Percentiles rank a stretch among this genome's conserved stretches.
phyloP scores from a whole-genome alignment of 2,888 invertebrate species.

The Lydus trimaculatus region DNA sequence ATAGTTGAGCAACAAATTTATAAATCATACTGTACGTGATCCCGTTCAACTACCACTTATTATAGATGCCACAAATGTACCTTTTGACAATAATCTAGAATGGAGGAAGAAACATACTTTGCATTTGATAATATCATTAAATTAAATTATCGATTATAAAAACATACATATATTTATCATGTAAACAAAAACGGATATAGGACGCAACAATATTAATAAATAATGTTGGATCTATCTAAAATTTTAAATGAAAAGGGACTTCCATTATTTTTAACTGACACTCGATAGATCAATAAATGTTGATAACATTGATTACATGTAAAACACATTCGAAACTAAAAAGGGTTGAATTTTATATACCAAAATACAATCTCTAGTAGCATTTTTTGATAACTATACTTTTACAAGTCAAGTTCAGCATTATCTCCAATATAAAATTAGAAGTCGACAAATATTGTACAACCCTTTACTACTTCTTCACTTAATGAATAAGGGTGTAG shows the following conservation, averaged over 20 bases:
- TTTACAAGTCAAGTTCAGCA: neutral
- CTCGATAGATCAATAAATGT: neutral
- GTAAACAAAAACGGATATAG: neutral
- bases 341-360: too few species aligned
- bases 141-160: too few species aligned
- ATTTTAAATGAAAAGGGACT: neutral
- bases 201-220: neutral
- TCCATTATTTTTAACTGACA: constrained; percentile 10
- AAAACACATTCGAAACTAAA: neutral
- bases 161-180: too few species aligned
- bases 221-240: neutral
- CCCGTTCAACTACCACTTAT: too few species aligned
- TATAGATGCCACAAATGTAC: too few species aligned
- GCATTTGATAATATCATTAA: too few species aligned
- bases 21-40: too few species aligned
- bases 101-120: too few species aligned
- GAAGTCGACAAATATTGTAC: neutral
- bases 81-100: too few species aligned
- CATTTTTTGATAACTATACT: neutral
- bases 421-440: neutral
- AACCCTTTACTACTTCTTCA: neutral
- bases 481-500: neutral
- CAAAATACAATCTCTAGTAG: too few species aligned
- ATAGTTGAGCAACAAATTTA: too few species aligned
- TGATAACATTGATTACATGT: neutral